These are phyloP conservation scores for Meandrusa payeni DNA, from an alignment of 2,888 invertebrate genomes.

Conservation along the genomic window DNA sequence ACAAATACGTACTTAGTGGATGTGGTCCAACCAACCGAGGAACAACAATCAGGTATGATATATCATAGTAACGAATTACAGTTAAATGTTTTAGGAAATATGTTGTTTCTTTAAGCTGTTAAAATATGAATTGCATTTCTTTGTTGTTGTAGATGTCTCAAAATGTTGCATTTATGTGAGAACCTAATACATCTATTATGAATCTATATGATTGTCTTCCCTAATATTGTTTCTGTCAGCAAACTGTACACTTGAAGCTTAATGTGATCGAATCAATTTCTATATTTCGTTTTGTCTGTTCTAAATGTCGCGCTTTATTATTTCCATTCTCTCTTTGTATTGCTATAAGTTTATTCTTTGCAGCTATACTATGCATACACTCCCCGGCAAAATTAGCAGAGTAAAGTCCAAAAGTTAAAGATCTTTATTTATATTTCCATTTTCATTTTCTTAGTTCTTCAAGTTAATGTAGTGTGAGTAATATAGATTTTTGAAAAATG, in stretches of 20 bases:
- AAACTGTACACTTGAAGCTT: not conserved
- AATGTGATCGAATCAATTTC: not conserved
- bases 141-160: conserved; percentile 1
- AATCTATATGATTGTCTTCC: not conserved
- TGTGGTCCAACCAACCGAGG: conserved; percentile 14
- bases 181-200: not conserved
- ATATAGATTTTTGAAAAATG: too few relatives aligned
- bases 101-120: conserved; percentile 7
- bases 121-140: conserved; percentile 14
- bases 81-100: conserved; percentile 5
- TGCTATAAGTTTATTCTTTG: conserved; percentile 5
- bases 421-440: too few relatives aligned
- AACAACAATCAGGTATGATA: conserved; percentile 16
- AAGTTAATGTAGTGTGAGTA: too few relatives aligned
- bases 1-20: conserved; percentile 15
- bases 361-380: too few relatives aligned
- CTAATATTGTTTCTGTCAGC: not conserved
- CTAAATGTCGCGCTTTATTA: conserved; percentile 6
- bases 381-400: too few relatives aligned
- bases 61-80: conserved; percentile 4
- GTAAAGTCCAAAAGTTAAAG: too few relatives aligned
- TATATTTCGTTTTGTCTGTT: not conserved
- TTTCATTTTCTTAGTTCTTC: too few relatives aligned
- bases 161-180: conserved; percentile 12
- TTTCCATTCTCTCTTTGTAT: not conserved